Evolutionary conservation across 1,140 invertebrate species (phyloP), one percentile per base, ranked within the genome.

Genomic region (Carcinoscorpius rotundicauda): DNA sequence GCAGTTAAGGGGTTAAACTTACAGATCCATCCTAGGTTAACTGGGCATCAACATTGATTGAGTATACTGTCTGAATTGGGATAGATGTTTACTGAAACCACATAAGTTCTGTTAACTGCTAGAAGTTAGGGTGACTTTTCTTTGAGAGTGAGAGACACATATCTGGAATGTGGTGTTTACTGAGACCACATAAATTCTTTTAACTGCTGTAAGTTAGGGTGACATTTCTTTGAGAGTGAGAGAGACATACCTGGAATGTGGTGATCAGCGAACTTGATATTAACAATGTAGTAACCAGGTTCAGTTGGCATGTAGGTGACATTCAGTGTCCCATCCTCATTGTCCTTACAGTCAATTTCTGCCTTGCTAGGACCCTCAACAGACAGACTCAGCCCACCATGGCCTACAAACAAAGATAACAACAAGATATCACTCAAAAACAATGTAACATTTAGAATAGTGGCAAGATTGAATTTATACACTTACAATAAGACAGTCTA

Each of bases 261-360:
- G 74, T 97, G 91, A 79, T 98, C 95, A 72, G 95, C 95, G 76
- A 97, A 98, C 78, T 98, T 98, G 60, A 98, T 79, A 76, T 97
- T 98, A 66, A 98, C 83, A 74, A 97, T 94, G 77, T 98, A 98
- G 73, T 92, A 97, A 9, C 96, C 96, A 0, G 95, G 95, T 75
- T 98, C 94, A 0, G 93, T 96, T 3, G 95, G 94, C 75, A 91
- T 94, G 79, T 98, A 98, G 4, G 89, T 92, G 69, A 98, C 95
- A 70, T 90, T 88, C 8, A 97, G 79, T 0, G 93, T 93, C 10
- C 95, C 95, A 72, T 98, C 91, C 68, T 94, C 91, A 74, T 95
- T 94, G 76, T 98, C 95, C 70, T 91, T 88, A 79, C 94, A 97
- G 70, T 94, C 89, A 66, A 98, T 98, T 76, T 98, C 95, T 5